These are phyloP conservation scores for Narcine bancroftii DNA, from an alignment of 2,113 vertebrate species.

Conservation along the genomic window DNA sequence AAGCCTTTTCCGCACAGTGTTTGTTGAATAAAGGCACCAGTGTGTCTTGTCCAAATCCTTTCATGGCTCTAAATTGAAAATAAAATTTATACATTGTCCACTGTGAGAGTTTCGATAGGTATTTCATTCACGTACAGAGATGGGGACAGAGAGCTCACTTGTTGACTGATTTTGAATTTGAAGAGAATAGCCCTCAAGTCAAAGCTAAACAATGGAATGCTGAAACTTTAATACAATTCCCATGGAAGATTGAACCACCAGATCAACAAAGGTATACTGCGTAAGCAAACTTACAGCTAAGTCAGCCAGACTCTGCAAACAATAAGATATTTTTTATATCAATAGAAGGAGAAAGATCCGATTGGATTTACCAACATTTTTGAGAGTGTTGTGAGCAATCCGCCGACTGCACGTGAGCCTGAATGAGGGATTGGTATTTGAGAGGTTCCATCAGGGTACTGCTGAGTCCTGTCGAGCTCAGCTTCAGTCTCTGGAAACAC, in stretches of 20 bases:
- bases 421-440: neutral
- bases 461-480: neutral
- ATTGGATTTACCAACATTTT: neutral
- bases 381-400: too few relatives aligned
- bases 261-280: neutral
- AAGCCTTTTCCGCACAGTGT: slow-evolving; percentile 25
- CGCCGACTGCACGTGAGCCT: neutral
- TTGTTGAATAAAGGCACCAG: slow-evolving; percentile 32
- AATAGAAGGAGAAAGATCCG: neutral
- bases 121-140: slow-evolving; percentile 27
- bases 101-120: slow-evolving; percentile 22
- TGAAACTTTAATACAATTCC: slow-evolving; percentile 7
- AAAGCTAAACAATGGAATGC: slow-evolving; percentile 15
- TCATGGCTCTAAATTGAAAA: neutral
- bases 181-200: slow-evolving; percentile 3
- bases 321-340: neutral
- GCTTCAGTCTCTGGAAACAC: neutral
- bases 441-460: neutral
- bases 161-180: slow-evolving; percentile 5
- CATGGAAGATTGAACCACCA: neutral
- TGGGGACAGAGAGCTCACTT: neutral
- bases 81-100: slow-evolving; percentile 34
- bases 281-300: neutral
- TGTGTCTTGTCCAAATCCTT: slow-evolving; percentile 30
- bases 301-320: neutral